phyloP scores from a whole-genome alignment of 2,888 invertebrate species.

The Heteromyza rotundicornis region DNA sequence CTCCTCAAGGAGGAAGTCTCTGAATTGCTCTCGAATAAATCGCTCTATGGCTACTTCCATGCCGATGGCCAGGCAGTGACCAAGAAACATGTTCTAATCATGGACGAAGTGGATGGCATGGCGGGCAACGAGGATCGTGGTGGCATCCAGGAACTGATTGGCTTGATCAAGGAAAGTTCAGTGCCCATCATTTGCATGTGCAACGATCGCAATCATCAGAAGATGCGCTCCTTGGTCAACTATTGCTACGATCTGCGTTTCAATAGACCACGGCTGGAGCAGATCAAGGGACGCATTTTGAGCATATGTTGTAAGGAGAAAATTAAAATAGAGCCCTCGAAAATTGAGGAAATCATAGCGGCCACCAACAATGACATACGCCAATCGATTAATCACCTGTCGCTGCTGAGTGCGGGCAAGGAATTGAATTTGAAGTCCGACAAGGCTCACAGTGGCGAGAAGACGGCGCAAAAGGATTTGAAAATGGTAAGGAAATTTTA shows the following conservation, averaged over 20 bases:
- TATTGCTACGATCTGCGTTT: conserved; percentile 94
- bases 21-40: conserved; percentile 78
- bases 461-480: conserved; percentile 78
- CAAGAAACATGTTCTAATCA: conserved; percentile 89
- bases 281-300: conserved; percentile 91
- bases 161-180: conserved; percentile 84
- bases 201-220: conserved; percentile 92
- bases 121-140: conserved; percentile 98
- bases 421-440: conserved; percentile 63
- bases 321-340: conserved; percentile 78
- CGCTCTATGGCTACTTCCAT: conserved; percentile 74
- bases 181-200: conserved; percentile 97
- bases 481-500: conserved; percentile 78
- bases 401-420: conserved; percentile 75
- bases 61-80: conserved; percentile 67
- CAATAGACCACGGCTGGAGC: conserved; percentile 82
- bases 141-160: conserved; percentile 92
- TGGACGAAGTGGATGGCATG: conserved; percentile 99
- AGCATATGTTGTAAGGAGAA: conserved; percentile 91
- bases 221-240: conserved; percentile 90
- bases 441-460: conserved; percentile 66
- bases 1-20: conserved; percentile 84
- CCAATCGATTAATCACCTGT: conserved; percentile 89
- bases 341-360: conserved; percentile 80
- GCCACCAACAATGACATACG: conserved; percentile 93